Conservation (phyloP, 2,888 invertebrate species). For the Cataglyphis rosenhaueri region DNA sequence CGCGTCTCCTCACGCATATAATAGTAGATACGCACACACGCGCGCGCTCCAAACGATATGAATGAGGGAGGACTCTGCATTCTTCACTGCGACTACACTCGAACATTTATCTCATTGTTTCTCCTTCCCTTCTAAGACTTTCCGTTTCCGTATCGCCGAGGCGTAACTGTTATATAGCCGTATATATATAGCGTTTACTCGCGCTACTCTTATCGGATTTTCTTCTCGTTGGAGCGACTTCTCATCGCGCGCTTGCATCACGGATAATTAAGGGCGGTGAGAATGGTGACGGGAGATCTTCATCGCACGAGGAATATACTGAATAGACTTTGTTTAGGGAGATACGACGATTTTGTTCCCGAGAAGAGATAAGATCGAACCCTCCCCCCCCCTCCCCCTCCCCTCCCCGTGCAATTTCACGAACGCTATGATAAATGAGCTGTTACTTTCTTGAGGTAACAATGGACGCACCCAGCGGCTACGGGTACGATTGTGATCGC, state of each 20-base stretch:
- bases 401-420: slow-evolving; percentile 10
- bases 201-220: neutral
- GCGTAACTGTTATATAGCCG: neutral
- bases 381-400: too few species aligned
- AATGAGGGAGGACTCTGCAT: slow-evolving; percentile 12
- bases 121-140: slow-evolving; percentile 8
- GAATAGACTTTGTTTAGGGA: slow-evolving; percentile 13
- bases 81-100: neutral
- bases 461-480: slow-evolving; percentile 25
- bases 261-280: slow-evolving; percentile 29
- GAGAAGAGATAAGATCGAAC: slow-evolving; percentile 12
- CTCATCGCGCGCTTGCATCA: neutral
- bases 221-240: neutral
- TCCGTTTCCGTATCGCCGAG: slow-evolving; percentile 23
- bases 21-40: neutral
- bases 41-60: neutral
- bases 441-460: slow-evolving; percentile 31
- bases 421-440: slow-evolving; percentile 22
- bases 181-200: neutral
- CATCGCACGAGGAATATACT: slow-evolving; percentile 2
- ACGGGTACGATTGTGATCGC: slow-evolving; percentile 33
- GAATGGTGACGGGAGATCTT: slow-evolving; percentile 28
- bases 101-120: slow-evolving; percentile 1
- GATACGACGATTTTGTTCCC: slow-evolving; percentile 1
- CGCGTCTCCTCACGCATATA: neutral